A percentile compares a stretch with the other conserved stretches of the same genome.
Conservation (phyloP, 2,113 vertebrate genomes). For the Mastomys natalensis region DNA sequence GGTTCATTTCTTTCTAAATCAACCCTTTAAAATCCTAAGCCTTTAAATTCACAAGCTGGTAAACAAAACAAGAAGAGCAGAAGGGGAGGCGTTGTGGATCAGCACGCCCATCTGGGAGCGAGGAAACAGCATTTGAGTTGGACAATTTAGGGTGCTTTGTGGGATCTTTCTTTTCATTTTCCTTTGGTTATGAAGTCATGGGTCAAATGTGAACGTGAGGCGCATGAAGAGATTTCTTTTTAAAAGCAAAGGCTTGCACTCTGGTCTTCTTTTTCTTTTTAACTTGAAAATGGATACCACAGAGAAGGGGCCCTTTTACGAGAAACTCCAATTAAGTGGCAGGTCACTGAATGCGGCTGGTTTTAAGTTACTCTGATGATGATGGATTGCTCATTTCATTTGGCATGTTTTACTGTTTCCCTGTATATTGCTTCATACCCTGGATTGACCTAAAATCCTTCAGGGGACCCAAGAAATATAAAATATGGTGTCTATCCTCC, state of each 20-base stretch:
- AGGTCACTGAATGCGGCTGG: conserved; percentile 63
- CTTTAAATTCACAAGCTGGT: neutral
- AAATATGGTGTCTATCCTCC: conserved; percentile 59
- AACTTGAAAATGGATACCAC: conserved; percentile 77
- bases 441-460: conserved; percentile 63
- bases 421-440: conserved; percentile 55
- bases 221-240: conserved; percentile 69
- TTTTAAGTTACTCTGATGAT: conserved; percentile 71
- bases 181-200: conserved; percentile 58
- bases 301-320: conserved; percentile 69
- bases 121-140: neutral
- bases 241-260: conserved; percentile 76
- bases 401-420: conserved; percentile 76
- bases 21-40: conserved; percentile 49
- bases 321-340: conserved; percentile 76
- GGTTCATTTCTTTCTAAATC: conserved; percentile 52
- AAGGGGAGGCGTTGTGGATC: neutral
- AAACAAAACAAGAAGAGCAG: neutral
- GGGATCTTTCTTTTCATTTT: neutral
- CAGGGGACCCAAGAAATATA: conserved; percentile 56
- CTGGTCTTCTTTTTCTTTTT: conserved; percentile 52
- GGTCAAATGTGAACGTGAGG: conserved; percentile 72
- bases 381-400: conserved; percentile 75
- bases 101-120: neutral
- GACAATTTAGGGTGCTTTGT: neutral